Percentiles rank a stretch among this genome's conserved stretches.
Conservation (phyloP, 1,140 invertebrate species). For the Aphelenchoides avenae region DNA sequence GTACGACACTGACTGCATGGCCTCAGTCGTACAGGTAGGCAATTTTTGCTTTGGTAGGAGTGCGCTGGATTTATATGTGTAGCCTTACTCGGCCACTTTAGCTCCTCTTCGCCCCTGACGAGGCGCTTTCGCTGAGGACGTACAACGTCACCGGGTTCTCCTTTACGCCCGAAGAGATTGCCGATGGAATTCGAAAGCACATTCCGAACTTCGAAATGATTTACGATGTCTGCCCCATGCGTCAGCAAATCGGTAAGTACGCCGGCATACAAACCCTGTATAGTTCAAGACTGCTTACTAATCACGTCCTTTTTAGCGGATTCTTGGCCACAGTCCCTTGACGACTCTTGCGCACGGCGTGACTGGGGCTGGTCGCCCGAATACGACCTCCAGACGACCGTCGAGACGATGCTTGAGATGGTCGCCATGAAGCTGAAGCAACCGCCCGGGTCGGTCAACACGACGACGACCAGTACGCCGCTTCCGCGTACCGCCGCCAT, state of each 20-base stretch:
- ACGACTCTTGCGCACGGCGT: slow-evolving; percentile 76
- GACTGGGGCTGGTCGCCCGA: slow-evolving; percentile 82
- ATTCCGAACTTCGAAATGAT: slow-evolving; percentile 74
- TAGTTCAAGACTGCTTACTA: slow-evolving; percentile 1
- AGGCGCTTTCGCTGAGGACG: slow-evolving; percentile 70
- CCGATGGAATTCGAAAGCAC: slow-evolving; percentile 70
- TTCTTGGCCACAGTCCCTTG: slow-evolving; percentile 83
- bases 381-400: slow-evolving; percentile 72
- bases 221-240: slow-evolving; percentile 73
- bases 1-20: slow-evolving; percentile 69
- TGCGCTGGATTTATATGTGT: not conserved
- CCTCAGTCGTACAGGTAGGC: slow-evolving; percentile 36
- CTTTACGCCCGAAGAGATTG: slow-evolving; percentile 81
- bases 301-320: slow-evolving; percentile 68
- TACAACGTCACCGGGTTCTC: slow-evolving; percentile 90
- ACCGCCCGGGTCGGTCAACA: too few species aligned
- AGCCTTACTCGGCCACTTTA: slow-evolving; percentile 66
- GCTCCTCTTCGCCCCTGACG: slow-evolving; percentile 72
- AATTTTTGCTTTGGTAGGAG: slow-evolving; percentile 20
- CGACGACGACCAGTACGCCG: too few species aligned
- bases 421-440: slow-evolving; percentile 31
- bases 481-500: too few species aligned
- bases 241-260: slow-evolving; percentile 75
- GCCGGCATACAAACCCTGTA: not conserved
- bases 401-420: slow-evolving; percentile 71